Evolutionary conservation across 2,113 vertebrate genomes (phyloP), one percentile per base, ranked within the genome.

Genomic region (Stegostoma tigrinum): DNA sequence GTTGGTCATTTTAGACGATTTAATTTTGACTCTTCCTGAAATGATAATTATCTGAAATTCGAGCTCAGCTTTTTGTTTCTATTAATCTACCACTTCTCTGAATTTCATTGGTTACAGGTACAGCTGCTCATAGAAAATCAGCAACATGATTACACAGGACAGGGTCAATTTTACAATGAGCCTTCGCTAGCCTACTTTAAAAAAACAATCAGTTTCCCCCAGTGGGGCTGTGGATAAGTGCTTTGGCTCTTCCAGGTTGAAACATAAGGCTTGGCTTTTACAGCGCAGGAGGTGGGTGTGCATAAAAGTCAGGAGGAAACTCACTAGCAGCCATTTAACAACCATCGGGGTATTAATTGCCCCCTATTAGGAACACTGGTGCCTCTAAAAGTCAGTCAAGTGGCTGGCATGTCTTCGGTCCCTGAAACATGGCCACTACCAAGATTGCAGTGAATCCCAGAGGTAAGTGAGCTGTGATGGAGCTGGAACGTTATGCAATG

Each of bases 21-120:
- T 93, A 93, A 67, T 93, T 93, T 93, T 93, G 89, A 93, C 94
- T 95, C 94, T 72, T 72, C 94, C 45, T 52, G 68, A 72, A 95
- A 95, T 45, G 67, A 95, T 95, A 72, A 95, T 95, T 72, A 70
- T 75, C 94, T 95, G 94, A 95, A 95, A 95, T 70, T 72, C 70
- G 27, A 95, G 70, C 93, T 95, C 93, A 72, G 64, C 67, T 45
- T 95, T 95, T 95, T 70, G 94, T 95, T 95, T 95, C 94, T 75
- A 72, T 95, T 48, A 95, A 72, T 95, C 42, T 70, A 72, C 27
- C 94, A 70, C 42, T 72, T 17, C 42, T 34, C 72, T 95, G 68
- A 95, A 72, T 72, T 95, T 52, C 68, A 30, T 68, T n/a, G 14
- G 12, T 75, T 75, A 48, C 23, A 38, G 89, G 34, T 95, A 45